These are phyloP conservation scores for Daubentonia madagascariensis DNA, from an alignment of 2,113 vertebrate genomes.

Conservation along the genomic window DNA sequence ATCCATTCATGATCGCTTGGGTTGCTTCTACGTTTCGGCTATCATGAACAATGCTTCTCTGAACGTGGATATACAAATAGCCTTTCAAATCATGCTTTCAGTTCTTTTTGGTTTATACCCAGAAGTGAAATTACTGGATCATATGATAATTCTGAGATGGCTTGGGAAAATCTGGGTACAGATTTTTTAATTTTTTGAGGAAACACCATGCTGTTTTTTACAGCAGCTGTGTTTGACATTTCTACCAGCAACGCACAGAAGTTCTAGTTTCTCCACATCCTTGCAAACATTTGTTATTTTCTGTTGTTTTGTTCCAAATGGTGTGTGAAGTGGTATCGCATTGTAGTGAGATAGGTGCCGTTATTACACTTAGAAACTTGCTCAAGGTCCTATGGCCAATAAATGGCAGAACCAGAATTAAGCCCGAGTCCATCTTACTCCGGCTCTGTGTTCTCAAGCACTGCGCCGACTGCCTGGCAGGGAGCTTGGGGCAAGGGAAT, in stretches of 20 bases:
- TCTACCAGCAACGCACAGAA: background rate
- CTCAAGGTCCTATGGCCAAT: background rate
- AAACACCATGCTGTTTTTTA: fast-evolving
- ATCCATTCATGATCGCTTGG: fast-evolving
- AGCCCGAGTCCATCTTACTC: background rate
- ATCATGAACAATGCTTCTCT: background rate
- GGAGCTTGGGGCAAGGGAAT: background rate
- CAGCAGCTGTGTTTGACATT: background rate
- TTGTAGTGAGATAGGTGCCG: background rate
- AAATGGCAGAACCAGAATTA: background rate
- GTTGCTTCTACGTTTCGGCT: background rate
- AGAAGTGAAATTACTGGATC: background rate
- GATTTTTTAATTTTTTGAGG: background rate
- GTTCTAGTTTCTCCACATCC: background rate
- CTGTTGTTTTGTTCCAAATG: background rate
- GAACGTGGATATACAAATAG: fast-evolving
- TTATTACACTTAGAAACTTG: background rate
- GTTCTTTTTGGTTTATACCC: background rate
- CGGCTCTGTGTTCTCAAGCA: background rate
- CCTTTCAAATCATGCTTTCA: background rate
- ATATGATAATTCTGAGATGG: background rate
- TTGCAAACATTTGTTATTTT: background rate
- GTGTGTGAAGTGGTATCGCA: background rate
- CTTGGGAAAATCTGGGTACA: background rate
- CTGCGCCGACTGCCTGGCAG: fast-evolving